Evolutionary conservation across 2,888 invertebrate species (phyloP).

Genomic region (Orchesellides sinensis): DNA sequence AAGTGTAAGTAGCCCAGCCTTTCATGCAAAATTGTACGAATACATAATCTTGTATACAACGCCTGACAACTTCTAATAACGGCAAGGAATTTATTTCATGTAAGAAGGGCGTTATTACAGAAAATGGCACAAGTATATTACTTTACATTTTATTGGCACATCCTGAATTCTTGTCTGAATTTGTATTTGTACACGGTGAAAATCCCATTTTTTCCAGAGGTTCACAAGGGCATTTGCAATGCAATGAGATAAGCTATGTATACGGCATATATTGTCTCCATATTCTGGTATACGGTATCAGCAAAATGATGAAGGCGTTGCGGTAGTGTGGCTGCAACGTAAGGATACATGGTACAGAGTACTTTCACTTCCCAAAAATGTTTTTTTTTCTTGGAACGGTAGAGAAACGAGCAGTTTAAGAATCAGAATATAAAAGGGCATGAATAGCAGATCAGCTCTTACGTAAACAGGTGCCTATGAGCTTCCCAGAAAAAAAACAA

Average conservation of each 20-base stretch:
- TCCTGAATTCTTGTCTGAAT: conserved; percentile 3
- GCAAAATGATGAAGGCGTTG: conserved; percentile 11
- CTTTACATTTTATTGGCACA: no score
- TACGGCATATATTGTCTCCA: background rate
- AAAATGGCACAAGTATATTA: no score
- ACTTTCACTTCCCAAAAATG: background rate
- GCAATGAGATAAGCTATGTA: conserved; percentile 28
- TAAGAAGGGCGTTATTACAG: no score
- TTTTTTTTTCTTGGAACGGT: conserved; percentile 3
- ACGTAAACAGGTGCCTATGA: background rate
- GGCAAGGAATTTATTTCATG: no score
- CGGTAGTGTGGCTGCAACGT: background rate
- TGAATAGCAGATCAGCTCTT: background rate
- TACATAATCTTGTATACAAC: no score
- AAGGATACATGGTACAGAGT: background rate
- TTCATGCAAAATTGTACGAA: no score
- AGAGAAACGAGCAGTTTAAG: conserved; percentile 37
- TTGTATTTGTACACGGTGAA: conserved; percentile 23
- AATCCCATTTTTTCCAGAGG: conserved; percentile 58
- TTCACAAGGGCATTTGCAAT: conserved; percentile 54
- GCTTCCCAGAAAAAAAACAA: conserved; percentile 10
- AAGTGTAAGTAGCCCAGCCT: no score
- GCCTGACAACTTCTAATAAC: no score
- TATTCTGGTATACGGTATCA: background rate
- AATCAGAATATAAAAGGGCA: conserved; percentile 15